These are phyloP conservation scores for Monoplex corrugatus DNA, from an alignment of 2,888 invertebrate genomes.

Conservation along the genomic window DNA sequence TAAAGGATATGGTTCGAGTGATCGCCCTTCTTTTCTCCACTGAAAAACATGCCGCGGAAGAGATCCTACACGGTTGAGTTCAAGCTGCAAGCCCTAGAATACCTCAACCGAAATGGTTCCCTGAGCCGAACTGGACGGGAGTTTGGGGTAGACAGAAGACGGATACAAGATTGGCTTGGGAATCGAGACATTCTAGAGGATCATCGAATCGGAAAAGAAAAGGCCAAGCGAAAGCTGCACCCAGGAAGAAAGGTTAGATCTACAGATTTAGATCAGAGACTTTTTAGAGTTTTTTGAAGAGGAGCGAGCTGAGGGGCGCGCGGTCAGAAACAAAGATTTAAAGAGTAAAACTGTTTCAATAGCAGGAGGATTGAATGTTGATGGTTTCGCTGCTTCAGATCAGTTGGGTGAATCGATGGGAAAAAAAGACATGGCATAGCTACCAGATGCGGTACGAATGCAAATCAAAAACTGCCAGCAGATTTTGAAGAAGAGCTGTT, in stretches of 20 bases:
- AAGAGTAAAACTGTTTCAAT: neutral
- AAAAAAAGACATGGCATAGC: neutral
- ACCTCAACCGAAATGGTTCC: too few species aligned
- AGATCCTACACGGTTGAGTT: too few species aligned
- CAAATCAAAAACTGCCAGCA: conserved; percentile 4
- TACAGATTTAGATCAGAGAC: neutral
- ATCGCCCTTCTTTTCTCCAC: too few species aligned
- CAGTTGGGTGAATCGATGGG: neutral
- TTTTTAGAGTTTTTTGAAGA: conserved; percentile 10
- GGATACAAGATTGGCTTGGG: neutral
- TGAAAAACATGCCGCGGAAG: too few species aligned
- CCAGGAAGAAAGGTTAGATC: neutral
- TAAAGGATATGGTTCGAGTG: too few species aligned
- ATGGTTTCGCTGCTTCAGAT: neutral
- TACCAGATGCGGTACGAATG: neutral
- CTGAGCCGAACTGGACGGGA: too few species aligned
- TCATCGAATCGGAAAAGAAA: conserved; percentile 17
- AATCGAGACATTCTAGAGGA: neutral
- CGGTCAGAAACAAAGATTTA: neutral
- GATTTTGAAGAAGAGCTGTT: conserved; percentile 29
- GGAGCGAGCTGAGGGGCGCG: neutral
- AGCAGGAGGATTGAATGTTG: neutral
- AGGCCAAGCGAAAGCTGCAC: conserved; percentile 5
- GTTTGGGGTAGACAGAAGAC: conserved; percentile 26
- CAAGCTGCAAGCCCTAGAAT: too few species aligned